Conservation (phyloP, 2,797 vertebrate genomes). For the Lepilemur ruficaudatus region DNA sequence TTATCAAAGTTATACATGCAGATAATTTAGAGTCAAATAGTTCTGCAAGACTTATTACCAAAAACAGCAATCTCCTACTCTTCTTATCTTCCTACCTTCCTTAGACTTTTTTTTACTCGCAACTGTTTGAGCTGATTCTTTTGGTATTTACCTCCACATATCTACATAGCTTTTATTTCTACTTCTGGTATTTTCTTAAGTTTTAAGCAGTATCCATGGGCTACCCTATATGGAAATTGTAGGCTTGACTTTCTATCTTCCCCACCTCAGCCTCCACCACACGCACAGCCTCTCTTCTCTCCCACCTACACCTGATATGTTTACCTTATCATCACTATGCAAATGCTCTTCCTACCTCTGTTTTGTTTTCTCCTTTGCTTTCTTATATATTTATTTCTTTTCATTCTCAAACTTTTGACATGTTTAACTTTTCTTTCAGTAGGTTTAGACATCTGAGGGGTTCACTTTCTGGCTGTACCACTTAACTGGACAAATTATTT, state of each 20-base stretch:
- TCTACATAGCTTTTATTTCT: background rate
- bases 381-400: background rate
- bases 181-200: background rate
- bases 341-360: background rate
- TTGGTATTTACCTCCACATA: background rate
- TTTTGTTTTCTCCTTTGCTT: background rate
- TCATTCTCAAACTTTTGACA: background rate
- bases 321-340: background rate
- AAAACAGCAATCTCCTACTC: background rate
- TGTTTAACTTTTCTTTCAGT: background rate
- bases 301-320: background rate
- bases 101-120: background rate
- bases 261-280: no score
- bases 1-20: background rate
- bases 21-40: background rate
- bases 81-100: background rate
- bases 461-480: background rate
- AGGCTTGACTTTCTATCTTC: background rate
- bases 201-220: background rate
- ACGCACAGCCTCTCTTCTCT: background rate
- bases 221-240: background rate
- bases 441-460: background rate
- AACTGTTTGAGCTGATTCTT: background rate
- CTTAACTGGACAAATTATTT: background rate
- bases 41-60: background rate